These are phyloP conservation scores for Heliconius ethilla DNA, from an alignment of 2,888 invertebrate genomes.

Conservation along the genomic window DNA sequence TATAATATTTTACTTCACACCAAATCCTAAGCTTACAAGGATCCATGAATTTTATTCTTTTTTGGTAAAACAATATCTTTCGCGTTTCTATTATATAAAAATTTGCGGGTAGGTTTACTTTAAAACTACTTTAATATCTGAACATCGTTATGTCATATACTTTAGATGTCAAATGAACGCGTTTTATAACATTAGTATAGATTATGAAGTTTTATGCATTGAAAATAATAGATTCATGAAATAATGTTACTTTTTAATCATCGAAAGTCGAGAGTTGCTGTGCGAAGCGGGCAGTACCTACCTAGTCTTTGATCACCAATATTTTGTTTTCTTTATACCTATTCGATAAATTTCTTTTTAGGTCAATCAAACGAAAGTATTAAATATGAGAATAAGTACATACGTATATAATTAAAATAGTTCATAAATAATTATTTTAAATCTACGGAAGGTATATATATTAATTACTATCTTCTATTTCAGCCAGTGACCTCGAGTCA, in stretches of 20 bases:
- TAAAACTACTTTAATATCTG: too few relatives aligned
- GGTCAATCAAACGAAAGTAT: too few relatives aligned
- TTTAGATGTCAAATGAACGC: too few relatives aligned
- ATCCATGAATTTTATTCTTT: neutral
- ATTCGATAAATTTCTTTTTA: neutral
- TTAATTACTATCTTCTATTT: constrained; percentile 56
- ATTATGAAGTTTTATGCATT: too few relatives aligned
- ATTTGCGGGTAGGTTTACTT: too few relatives aligned
- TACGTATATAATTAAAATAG: neutral
- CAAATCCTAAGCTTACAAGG: neutral
- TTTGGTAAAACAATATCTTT: neutral
- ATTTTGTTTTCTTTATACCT: neutral
- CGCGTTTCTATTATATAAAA: too few relatives aligned
- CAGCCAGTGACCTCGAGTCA: constrained; percentile 97
- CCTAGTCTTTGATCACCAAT: neutral
- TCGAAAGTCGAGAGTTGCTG: too few relatives aligned
- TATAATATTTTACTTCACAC: neutral
- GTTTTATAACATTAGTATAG: too few relatives aligned
- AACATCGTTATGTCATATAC: too few relatives aligned
- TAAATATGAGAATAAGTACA: neutral
- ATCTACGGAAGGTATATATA: neutral
- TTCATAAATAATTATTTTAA: neutral
- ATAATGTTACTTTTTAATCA: too few relatives aligned
- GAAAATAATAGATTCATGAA: too few relatives aligned
- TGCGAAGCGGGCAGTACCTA: too few relatives aligned